phyloP scores from a whole-genome alignment of 2,113 vertebrate genomes.

The Hyla sarda region DNA sequence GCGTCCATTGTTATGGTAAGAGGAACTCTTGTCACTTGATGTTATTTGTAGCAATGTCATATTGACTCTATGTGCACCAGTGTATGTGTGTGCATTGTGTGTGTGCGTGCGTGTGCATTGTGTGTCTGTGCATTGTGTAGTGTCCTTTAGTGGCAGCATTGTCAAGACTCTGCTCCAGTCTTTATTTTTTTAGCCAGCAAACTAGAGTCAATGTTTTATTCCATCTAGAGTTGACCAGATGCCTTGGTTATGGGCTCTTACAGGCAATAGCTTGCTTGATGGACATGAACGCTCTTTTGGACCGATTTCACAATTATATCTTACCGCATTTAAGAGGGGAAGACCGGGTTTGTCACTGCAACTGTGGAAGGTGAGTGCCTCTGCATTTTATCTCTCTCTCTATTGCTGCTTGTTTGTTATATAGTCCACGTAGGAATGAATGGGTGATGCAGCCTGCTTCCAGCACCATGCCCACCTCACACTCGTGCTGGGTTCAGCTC shows the following conservation, averaged over 20 bases:
- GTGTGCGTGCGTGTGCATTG: background rate
- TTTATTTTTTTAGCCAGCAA: conserved; percentile 70
- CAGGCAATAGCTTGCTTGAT: conserved; percentile 99
- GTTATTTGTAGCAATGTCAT: conserved; percentile 54
- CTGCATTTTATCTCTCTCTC: conserved; percentile 22
- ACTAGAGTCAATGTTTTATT: conserved; percentile 80
- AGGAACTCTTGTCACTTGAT: conserved; percentile 52
- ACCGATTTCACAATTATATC: conserved; percentile 99
- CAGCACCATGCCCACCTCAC: conserved; percentile 33
- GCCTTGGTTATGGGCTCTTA: conserved; percentile 83
- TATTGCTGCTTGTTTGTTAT: conserved; percentile 5
- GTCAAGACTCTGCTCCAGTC: conserved; percentile 62
- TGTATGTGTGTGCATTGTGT: background rate
- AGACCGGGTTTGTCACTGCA: conserved; percentile 99
- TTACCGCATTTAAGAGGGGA: conserved; percentile 97
- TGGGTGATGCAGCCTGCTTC: conserved; percentile 13
- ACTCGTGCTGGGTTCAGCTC: background rate
- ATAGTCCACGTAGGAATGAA: background rate
- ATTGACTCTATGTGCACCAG: conserved; percentile 41
- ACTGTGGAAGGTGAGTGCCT: conserved; percentile 95
- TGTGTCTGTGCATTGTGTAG: conserved; percentile 11
- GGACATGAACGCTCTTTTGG: conserved; percentile 99
- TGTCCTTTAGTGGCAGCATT: background rate
- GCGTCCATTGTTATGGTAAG: conserved; percentile 99
- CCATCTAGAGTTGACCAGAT: conserved; percentile 80